These are phyloP conservation scores for Indicator maculatus DNA, from an alignment of 2,113 vertebrate species.

Conservation along the genomic window DNA sequence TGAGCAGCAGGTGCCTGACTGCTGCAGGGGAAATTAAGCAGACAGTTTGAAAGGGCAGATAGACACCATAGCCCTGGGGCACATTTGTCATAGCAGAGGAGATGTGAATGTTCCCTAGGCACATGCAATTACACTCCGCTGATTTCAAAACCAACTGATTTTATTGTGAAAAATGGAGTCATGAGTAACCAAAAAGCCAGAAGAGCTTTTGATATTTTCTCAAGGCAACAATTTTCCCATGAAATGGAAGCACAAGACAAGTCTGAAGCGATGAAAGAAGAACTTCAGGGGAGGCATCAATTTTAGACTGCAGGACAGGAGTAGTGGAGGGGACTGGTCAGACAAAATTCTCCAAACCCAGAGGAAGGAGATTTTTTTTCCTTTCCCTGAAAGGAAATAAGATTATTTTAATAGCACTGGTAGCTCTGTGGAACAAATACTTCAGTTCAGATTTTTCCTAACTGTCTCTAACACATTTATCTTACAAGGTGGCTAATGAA, in stretches of 20 bases:
- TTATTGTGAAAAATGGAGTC: conserved; percentile 34
- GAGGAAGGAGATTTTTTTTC: neutral
- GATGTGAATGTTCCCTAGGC: neutral
- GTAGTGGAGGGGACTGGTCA: neutral
- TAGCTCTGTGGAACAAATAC: neutral
- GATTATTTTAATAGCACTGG: neutral
- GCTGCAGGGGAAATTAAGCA: neutral
- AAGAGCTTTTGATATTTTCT: neutral
- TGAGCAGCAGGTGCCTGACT: conserved; percentile 35
- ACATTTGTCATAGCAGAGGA: conserved; percentile 11
- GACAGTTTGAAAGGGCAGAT: conserved; percentile 27
- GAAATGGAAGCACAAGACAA: neutral
- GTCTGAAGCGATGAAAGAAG: neutral
- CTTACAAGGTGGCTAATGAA: conserved; percentile 13
- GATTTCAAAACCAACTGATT: conserved; percentile 41
- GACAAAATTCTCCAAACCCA: neutral
- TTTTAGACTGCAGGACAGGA: neutral
- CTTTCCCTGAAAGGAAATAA: neutral
- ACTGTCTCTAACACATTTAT: neutral
- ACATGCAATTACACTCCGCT: neutral
- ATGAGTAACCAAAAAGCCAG: neutral
- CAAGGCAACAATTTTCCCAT: neutral
- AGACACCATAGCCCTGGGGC: conserved; percentile 35
- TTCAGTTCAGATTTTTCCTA: neutral
- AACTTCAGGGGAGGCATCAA: neutral